Evolutionary conservation across 2,888 invertebrate species (phyloP), one percentile per base, ranked within the genome.

Genomic region (Acrobasis repandana): DNA sequence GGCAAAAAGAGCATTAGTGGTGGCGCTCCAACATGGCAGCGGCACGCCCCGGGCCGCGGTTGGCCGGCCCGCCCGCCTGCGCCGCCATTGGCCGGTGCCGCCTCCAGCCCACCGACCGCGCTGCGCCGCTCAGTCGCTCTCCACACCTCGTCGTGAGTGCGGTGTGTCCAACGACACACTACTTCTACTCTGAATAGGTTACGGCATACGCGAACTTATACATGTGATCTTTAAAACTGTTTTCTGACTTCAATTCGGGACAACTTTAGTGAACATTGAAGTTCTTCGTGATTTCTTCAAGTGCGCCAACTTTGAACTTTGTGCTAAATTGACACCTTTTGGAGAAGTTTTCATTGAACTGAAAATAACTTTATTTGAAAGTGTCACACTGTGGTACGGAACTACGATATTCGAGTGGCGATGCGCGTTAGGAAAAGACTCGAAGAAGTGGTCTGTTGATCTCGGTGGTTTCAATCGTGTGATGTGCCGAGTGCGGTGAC

Each of bases 1-100:
- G 85, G 88, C 85, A 89, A 91, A 91, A 91, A 90, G 89, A 90
- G 86, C 88, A 90, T 88, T 88, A 90, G 83, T 74, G 80, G 80
- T 80, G 79, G 74, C 71, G 76, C 75, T 77, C 69, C 83, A 88
- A 85, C 86, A 87, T 87, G 88, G 88, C 86, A 80, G 85, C 84
- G 88, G 81, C 88, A 83, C 88, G 88, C 86, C 88, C 85, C 82
- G 74, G 70, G 75, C 74, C 71, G 66, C 68, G 67, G 66, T 79
- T 76, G 76, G 77, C 74, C 71, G 72, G 67, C 65, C 71, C 73
- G 74, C 71, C 65, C 65, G 68, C 71, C 77, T 74, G 69, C 65
- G 70, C 69, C 75, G 73, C 75, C 76, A 80, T 79, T 77, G 76
- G 77, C 74, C 72, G 71, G 68, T 68, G 67, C 71, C 72, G 69